Percentiles rank a stretch among this genome's conserved stretches.
These are phyloP conservation scores for Phanerotoma sp. DNA, from an alignment of 2,888 invertebrate species.

Conservation along the genomic window DNA sequence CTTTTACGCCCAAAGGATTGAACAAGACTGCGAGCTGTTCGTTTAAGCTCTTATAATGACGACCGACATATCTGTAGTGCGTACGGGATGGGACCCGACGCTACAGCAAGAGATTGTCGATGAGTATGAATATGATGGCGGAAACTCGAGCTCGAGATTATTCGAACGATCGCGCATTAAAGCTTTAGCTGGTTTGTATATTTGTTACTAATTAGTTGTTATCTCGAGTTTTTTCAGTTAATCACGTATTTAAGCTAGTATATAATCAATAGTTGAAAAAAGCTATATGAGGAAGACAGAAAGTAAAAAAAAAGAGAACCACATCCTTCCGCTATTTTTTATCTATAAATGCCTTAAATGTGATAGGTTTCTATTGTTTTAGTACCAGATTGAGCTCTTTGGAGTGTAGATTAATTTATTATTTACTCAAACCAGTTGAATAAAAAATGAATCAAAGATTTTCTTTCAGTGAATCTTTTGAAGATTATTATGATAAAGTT, in stretches of 20 bases:
- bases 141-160: conserved; percentile 96
- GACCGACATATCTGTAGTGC: conserved; percentile 95
- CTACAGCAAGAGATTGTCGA: conserved; percentile 90
- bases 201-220: conserved; percentile 1
- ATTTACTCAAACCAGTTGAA: neutral
- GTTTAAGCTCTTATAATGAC: conserved; percentile 70
- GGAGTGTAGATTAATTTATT: conserved; percentile 5
- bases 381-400: neutral
- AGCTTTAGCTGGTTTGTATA: conserved; percentile 85
- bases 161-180: conserved; percentile 99
- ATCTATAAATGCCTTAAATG: neutral
- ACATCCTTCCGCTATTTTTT: conserved; percentile 31
- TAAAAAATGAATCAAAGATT: conserved; percentile 23
- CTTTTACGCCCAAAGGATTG: conserved; percentile 45
- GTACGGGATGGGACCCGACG: conserved; percentile 85
- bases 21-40: conserved; percentile 49
- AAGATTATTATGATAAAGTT: conserved; percentile 64
- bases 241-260: too few species aligned
- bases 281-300: too few species aligned
- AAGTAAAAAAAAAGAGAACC: conserved; percentile 17
- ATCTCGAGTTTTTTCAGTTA: too few species aligned
- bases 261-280: too few species aligned
- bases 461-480: conserved; percentile 50
- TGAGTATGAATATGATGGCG: conserved; percentile 99
- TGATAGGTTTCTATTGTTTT: neutral